Conservation (phyloP, 2,113 vertebrate genomes). For the Dermatemys mawii region DNA sequence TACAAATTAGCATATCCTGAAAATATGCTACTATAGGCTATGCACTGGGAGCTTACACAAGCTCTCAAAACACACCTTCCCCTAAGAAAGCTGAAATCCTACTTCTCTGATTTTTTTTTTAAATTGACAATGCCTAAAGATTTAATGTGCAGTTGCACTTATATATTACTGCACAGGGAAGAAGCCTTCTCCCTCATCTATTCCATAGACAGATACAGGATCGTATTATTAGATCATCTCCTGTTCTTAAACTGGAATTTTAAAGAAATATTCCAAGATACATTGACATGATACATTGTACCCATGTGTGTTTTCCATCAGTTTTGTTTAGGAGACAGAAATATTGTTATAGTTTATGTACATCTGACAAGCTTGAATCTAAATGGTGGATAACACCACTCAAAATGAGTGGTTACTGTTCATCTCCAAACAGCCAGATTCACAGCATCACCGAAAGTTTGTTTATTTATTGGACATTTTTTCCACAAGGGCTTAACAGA, state of each 20-base stretch:
- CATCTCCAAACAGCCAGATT: background rate
- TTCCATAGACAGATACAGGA: fast-evolving
- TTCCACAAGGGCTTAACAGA: background rate
- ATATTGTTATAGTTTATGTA: background rate
- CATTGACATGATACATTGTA: fast-evolving
- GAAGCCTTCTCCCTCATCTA: fast-evolving
- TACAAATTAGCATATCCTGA: background rate
- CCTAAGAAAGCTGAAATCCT: background rate
- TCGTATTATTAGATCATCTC: background rate
- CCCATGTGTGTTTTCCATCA: fast-evolving
- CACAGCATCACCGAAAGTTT: background rate
- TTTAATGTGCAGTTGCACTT: background rate
- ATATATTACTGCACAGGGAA: background rate
- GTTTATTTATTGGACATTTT: constrained; percentile 23
- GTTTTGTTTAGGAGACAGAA: background rate
- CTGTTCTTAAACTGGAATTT: background rate
- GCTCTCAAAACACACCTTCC: background rate
- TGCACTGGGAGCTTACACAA: background rate
- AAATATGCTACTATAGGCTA: background rate
- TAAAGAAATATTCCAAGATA: background rate
- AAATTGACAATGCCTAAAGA: background rate
- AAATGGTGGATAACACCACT: background rate
- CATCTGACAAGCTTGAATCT: background rate
- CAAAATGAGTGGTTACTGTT: background rate
- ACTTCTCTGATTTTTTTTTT: fast-evolving